Conservation (phyloP, 2,888 invertebrate genomes). For the Drosophila helvetica region DNA sequence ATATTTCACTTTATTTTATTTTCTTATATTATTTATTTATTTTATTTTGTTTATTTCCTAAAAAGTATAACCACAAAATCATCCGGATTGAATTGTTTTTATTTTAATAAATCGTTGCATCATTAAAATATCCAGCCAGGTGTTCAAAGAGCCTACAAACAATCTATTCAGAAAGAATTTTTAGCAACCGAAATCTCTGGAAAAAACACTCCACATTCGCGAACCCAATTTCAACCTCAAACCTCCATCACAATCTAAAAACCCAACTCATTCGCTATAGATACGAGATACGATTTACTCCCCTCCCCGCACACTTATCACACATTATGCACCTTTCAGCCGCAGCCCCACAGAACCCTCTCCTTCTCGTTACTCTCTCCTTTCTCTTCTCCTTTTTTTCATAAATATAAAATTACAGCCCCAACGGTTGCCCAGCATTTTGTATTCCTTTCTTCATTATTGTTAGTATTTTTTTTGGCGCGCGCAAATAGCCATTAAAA, state of each 20-base stretch:
- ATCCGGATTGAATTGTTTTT: too few relatives aligned
- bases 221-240: not conserved
- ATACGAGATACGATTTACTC: not conserved
- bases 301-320: constrained; percentile 43
- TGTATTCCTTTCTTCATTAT: constrained; percentile 13
- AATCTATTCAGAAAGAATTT: not conserved
- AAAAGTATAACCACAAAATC: too few relatives aligned
- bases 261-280: constrained; percentile 17
- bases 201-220: too few relatives aligned
- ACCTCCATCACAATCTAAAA: not conserved
- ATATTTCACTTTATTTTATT: too few relatives aligned
- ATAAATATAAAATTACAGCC: constrained; percentile 66
- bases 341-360: too few relatives aligned
- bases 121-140: too few relatives aligned
- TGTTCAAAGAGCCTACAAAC: too few relatives aligned
- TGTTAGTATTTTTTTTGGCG: constrained; percentile 34
- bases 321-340: constrained; percentile 56
- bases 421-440: constrained; percentile 34
- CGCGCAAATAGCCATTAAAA: constrained; percentile 61
- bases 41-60: too few relatives aligned
- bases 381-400: constrained; percentile 41
- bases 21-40: too few relatives aligned
- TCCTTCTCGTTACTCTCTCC: constrained; percentile 25
- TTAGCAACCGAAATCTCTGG: too few relatives aligned
- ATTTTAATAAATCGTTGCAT: too few relatives aligned